phyloP scores from a whole-genome alignment of 2,888 invertebrate genomes.

The Lagria hirta region DNA sequence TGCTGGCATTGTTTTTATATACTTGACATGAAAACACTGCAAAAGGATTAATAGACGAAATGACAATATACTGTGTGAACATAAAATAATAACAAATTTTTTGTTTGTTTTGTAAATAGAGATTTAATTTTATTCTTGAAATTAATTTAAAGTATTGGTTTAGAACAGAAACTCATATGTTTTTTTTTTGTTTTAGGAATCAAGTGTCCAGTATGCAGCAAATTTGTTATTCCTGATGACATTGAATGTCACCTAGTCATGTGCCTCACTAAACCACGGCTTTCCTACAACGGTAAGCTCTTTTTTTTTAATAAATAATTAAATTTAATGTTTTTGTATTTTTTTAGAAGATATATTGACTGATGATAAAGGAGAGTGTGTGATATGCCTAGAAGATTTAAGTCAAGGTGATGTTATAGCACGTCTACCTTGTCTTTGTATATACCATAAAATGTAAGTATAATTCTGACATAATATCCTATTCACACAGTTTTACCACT shows the following conservation, averaged over 20 bases:
- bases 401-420: conserved; percentile 95
- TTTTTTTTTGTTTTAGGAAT: conserved; percentile 73
- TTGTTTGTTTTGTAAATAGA: too few species aligned
- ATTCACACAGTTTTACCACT: too few species aligned
- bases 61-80: too few species aligned
- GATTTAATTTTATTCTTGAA: too few species aligned
- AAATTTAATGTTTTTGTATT: not conserved
- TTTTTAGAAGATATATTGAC: conserved; percentile 91
- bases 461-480: too few species aligned
- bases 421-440: conserved; percentile 97
- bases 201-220: conserved; percentile 99
- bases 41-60: too few species aligned
- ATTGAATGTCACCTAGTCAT: conserved; percentile 99
- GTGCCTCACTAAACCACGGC: conserved; percentile 98
- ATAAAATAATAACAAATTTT: too few species aligned
- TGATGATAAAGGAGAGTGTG: conserved; percentile 97
- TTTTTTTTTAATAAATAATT: conserved; percentile 11
- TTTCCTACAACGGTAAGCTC: conserved; percentile 94
- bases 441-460: conserved; percentile 96
- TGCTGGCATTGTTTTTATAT: too few species aligned
- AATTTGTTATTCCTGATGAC: conserved; percentile 97
- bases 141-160: not conserved
- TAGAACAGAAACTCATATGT: not conserved
- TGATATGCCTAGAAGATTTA: conserved; percentile 97
- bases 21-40: too few species aligned